Conservation (phyloP, 2,797 vertebrate species). For the Simalia tracyae region DNA sequence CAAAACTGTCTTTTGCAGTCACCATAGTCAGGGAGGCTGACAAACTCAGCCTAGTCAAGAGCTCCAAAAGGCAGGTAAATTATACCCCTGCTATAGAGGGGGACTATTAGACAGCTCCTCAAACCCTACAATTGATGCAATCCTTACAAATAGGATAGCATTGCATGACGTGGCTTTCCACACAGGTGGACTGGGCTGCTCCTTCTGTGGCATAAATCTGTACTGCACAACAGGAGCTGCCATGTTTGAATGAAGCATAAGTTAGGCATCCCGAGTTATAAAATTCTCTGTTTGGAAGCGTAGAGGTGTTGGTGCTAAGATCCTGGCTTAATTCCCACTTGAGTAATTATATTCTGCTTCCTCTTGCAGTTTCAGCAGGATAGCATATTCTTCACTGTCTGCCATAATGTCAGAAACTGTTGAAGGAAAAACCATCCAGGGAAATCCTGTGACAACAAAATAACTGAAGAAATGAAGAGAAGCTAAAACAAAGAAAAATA, state of each 20-base stretch:
- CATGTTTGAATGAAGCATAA: slow-evolving; percentile 19
- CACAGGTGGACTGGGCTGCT: neutral
- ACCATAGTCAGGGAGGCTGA: neutral
- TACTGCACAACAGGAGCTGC: slow-evolving; percentile 16
- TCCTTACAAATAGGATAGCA: neutral
- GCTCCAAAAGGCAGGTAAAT: neutral
- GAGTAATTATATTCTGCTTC: slow-evolving; percentile 31
- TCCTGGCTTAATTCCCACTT: slow-evolving; percentile 18
- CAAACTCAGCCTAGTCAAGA: neutral
- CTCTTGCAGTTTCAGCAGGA: slow-evolving; percentile 21
- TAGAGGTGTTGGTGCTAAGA: slow-evolving; percentile 11
- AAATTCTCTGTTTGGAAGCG: neutral
- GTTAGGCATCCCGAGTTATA: slow-evolving; percentile 12
- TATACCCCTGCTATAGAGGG: neutral
- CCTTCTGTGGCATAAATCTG: neutral
- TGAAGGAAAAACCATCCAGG: neutral
- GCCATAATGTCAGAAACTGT: neutral
- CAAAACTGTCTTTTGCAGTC: neutral
- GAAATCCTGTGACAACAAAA: slow-evolving; percentile 20
- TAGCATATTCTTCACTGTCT: neutral
- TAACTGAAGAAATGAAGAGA: neutral
- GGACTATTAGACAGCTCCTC: neutral
- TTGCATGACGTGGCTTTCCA: neutral
- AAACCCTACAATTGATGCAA: neutral
- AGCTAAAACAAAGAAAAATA: neutral